Evolutionary conservation across 2,797 vertebrate species (phyloP).

Genomic region (Spinus olivaceus): DNA sequence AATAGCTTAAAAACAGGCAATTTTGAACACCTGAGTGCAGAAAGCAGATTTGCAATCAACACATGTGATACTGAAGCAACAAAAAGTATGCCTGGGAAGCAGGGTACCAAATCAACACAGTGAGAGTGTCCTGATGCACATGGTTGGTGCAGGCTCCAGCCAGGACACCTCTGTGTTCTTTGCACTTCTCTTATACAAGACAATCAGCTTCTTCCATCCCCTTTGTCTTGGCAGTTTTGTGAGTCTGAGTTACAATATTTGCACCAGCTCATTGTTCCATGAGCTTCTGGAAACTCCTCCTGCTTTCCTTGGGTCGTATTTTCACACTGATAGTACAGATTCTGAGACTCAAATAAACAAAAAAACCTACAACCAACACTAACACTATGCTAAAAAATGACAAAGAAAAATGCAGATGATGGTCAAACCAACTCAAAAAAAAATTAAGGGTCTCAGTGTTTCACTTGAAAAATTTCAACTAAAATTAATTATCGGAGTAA

Average conservation of each 20-base stretch:
- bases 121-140: background rate
- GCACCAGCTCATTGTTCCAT: background rate
- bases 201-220: background rate
- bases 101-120: background rate
- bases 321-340: background rate
- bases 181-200: background rate
- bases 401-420: background rate
- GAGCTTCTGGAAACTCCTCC: background rate
- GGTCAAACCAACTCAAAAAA: background rate
- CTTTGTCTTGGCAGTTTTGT: slow-evolving; percentile 8
- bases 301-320: background rate
- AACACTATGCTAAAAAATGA: background rate
- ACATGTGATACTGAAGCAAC: background rate
- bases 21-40: background rate
- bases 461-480: background rate
- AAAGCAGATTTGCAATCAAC: background rate
- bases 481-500: background rate
- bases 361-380: background rate
- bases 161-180: background rate
- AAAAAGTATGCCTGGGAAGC: background rate
- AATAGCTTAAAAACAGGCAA: background rate
- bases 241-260: background rate
- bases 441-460: background rate
- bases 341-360: background rate
- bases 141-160: background rate